Conservation (phyloP, 2,888 invertebrate genomes). For the Amiota mariae region DNA sequence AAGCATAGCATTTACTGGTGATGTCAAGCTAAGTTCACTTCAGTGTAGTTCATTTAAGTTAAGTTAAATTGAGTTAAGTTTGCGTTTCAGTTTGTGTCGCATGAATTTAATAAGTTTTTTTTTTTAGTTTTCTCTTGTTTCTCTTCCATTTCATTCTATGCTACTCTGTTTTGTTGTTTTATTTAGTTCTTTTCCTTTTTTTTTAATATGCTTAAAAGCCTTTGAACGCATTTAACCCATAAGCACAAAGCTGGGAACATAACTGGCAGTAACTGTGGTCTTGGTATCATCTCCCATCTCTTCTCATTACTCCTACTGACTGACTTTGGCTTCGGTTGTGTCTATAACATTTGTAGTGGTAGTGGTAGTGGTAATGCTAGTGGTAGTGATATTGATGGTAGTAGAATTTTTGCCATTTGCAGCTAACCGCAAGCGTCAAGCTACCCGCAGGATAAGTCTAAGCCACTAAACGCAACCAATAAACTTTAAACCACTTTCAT, state of each 20-base stretch:
- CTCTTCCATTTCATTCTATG: too few species aligned
- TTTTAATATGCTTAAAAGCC: conserved; percentile 39
- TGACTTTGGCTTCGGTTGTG: too few species aligned
- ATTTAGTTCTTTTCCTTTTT: not conserved
- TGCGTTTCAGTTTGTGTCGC: not conserved
- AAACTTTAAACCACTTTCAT: conserved; percentile 27
- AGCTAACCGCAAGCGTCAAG: conserved; percentile 9
- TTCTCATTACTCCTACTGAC: too few species aligned
- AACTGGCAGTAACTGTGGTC: not conserved
- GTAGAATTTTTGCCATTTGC: not conserved
- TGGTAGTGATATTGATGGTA: too few species aligned
- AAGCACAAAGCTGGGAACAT: not conserved
- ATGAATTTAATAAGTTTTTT: conserved; percentile 23
- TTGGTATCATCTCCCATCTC: too few species aligned
- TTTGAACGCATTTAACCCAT: conserved; percentile 23
- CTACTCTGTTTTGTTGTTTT: too few species aligned
- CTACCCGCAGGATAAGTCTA: not conserved
- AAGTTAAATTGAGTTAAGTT: not conserved
- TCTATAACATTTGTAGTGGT: too few species aligned
- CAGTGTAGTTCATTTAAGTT: not conserved
- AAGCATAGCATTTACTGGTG: not conserved
- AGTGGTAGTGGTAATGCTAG: too few species aligned
- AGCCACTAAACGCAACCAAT: conserved; percentile 28
- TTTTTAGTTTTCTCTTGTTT: too few species aligned
- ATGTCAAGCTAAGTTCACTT: not conserved